Base-by-base conservation (phyloP, 2,113 vertebrate species). In the Meleagris gallopavo region DNA sequence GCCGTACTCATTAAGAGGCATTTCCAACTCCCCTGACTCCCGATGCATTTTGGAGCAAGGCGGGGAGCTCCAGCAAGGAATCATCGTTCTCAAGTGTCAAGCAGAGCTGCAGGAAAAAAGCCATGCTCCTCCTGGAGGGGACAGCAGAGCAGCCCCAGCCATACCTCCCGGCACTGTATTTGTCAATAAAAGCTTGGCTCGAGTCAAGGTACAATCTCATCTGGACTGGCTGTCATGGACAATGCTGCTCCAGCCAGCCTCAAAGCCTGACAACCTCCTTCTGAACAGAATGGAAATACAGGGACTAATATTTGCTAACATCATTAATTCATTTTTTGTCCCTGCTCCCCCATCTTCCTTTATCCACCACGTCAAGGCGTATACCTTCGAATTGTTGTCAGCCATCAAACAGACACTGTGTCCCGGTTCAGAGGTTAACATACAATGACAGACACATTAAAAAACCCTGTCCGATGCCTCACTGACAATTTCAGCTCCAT, bases 301-400 rank as follows among this genome's bases (percentile, higher is more conserved):
- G 90, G 43, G 88, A 98, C 98, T 98, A 98, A 98, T 98, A 98
- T 97, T 97, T 98, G 96, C 97, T 98, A 98, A 98, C 97, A 98
- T 97, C 97, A 98, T 98, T 98, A 97, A 97, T 96, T 97, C 92
- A 88, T 92, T 98, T 96, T 97, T 96, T 88, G 84, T 8, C 71
- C 75, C 76, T 55, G 76, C 88, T 83, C 82, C 86, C 55, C 83
- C 90, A 93, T 94, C 95, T 66, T 95, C 95, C 97, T 97, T 97
- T 97, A 97, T 97, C 84, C 74, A 80, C 3, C 10, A 91, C 91
- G 95, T 97, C 95, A 97, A 75, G 96, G 97, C 62, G 96, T 93
- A 95, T 96, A 91, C 91, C 91, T 97, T 91, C 80, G 94, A 97
- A 96, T 91, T 96, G 96, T 95, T 95, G 95, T 96, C 96, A 97